Conservation (phyloP, 2,113 vertebrate genomes). For the Phoxinus phoxinus region DNA sequence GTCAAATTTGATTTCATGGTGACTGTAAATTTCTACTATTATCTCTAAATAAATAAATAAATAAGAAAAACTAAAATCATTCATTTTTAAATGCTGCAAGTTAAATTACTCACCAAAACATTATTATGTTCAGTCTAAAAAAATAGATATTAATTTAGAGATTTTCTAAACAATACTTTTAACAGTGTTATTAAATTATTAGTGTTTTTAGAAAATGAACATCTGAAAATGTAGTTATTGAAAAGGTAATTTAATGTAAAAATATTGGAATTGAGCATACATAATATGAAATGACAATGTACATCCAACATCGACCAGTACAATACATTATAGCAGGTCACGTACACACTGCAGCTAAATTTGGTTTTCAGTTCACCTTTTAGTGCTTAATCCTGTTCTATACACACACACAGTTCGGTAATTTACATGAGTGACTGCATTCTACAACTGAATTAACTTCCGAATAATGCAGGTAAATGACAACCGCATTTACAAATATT, state of each 20-base stretch:
- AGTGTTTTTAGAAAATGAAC: background rate
- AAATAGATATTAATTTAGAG: no score
- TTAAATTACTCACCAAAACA: background rate
- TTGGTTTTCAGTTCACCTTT: no score
- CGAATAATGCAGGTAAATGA: no score
- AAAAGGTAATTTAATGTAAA: background rate
- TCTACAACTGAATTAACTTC: no score
- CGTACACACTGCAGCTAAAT: no score
- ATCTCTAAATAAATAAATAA: background rate
- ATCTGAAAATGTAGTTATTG: background rate
- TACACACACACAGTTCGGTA: no score
- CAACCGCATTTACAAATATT: no score
- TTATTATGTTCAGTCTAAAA: background rate
- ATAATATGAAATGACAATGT: background rate
- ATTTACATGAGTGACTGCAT: no score
- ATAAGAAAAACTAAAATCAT: background rate
- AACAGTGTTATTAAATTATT: no score
- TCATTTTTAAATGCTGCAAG: background rate
- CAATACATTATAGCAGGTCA: no score
- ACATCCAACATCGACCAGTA: background rate
- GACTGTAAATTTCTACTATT: background rate
- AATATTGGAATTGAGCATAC: background rate
- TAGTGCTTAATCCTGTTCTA: no score
- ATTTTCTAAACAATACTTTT: background rate
- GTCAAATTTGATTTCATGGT: background rate